Evolutionary conservation across 2,797 vertebrate genomes (phyloP), one percentile per base, ranked within the genome.

Genomic region (Poeciliopsis presidionis): DNA sequence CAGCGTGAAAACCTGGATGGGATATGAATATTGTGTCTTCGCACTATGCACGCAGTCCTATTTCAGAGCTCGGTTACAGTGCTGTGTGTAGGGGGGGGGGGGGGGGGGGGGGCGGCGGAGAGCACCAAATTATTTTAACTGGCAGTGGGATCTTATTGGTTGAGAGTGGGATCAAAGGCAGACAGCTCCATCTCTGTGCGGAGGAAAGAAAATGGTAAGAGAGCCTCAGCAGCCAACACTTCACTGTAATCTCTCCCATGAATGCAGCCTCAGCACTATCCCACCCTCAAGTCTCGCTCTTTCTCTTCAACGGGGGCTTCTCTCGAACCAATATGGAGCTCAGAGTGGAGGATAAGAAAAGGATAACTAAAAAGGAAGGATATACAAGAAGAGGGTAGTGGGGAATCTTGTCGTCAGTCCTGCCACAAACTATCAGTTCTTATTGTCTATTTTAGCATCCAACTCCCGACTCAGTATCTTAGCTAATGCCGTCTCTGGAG

Each of bases 221-320:
- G 86, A 81, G 90, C 79, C 85, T 85, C 89, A 92, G 91, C 88
- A 85, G 85, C 79, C 81, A 92, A 88, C 83, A 46, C 89, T 86
- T 81, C 82, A 81, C 82, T 86, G 87, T 92, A 92, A 94, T 94
- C 90, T 94, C 91, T 90, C 74, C 83, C 78, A 81, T 84, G 87
- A 90, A 91, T 91, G 94, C 93, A 86, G 92, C 89, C 88, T 95
- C 95, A 95, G 94, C 93, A 95, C 88, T 93, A 84, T 93, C 84
- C 87, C 87, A 84, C 91, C 87, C 84, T 91, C 86, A 91, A 93
- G 89, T 88, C 86, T 73, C 90, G 88, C 81, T 90, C 73, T 72
- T 79, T 84, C 89, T 81, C 84, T 5, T 59, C 87, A 55, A 77
- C 75, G 36, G 73, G 82, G 87, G 86, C 84, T 61, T 63, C 85